phyloP scores from a whole-genome alignment of 2,797 vertebrate genomes.

The Dendrocincla fuliginosa region DNA sequence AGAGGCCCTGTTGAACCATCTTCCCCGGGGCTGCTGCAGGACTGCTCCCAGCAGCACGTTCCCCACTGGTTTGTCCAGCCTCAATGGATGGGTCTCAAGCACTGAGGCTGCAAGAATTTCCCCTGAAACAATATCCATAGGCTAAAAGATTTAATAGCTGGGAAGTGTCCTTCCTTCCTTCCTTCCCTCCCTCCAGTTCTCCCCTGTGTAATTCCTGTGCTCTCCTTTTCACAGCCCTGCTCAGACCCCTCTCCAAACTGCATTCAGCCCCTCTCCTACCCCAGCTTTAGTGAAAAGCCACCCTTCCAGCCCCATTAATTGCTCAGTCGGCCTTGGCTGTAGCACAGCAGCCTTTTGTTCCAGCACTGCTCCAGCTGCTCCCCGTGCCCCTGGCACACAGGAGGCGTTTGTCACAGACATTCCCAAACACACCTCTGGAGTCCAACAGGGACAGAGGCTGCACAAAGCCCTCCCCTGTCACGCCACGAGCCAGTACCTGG shows the following conservation, averaged over 20 bases:
- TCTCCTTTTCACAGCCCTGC: rapidly evolving
- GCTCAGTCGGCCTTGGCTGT: background rate
- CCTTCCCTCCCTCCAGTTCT: background rate
- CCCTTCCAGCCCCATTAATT: background rate
- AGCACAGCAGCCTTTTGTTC: conserved; percentile 64
- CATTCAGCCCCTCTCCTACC: background rate
- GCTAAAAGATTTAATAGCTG: background rate
- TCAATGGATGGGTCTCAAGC: background rate
- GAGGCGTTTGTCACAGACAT: background rate
- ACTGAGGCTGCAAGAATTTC: background rate
- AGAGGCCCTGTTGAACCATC: background rate
- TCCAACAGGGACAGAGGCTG: background rate
- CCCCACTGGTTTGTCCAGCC: background rate
- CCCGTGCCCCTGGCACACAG: background rate
- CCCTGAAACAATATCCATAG: background rate
- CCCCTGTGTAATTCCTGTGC: background rate
- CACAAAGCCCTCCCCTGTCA: conserved; percentile 9
- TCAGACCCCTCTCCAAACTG: background rate
- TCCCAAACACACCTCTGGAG: conserved; percentile 1
- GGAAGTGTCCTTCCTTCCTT: background rate
- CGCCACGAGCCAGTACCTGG: background rate
- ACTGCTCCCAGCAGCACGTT: background rate
- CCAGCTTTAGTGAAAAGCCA: background rate
- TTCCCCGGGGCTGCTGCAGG: background rate
- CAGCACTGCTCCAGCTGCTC: conserved; percentile 13